Conservation (phyloP, 53 echinoderm and acorn worm genomes). For the Patiria pectinifera region DNA sequence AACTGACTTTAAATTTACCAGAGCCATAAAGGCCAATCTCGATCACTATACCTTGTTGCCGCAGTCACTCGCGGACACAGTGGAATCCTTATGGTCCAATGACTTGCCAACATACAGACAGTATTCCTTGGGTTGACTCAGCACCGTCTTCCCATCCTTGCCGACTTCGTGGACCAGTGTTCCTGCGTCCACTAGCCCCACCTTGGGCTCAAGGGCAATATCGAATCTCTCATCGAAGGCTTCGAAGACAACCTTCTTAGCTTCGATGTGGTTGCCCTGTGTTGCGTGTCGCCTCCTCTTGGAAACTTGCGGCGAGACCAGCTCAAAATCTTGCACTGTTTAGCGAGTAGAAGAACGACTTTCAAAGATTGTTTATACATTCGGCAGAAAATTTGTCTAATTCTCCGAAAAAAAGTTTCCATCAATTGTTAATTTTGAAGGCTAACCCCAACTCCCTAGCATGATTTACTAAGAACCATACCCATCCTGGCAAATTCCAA, state of each 20-base stretch:
- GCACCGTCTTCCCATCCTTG: constrained; percentile 55
- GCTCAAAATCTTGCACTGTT: constrained; percentile 54
- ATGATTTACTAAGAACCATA: too few relatives aligned
- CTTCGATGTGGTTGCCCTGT: background rate
- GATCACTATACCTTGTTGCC: constrained; percentile 54
- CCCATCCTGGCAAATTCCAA: too few relatives aligned
- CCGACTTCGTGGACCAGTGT: constrained; percentile 66
- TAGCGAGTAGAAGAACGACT: background rate
- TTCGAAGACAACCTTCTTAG: constrained; percentile 8
- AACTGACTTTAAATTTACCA: too few relatives aligned
- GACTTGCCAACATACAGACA: constrained; percentile 47
- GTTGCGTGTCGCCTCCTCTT: background rate
- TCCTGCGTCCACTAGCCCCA: constrained; percentile 63
- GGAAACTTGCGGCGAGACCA: constrained; percentile 27
- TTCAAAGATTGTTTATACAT: too few relatives aligned
- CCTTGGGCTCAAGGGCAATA: constrained; percentile 25
- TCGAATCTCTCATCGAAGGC: constrained; percentile 57
- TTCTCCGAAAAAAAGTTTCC: too few relatives aligned
- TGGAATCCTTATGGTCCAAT: constrained; percentile 21
- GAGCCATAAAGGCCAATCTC: background rate
- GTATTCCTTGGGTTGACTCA: constrained; percentile 58
- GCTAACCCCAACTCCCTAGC: too few relatives aligned
- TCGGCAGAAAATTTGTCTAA: too few relatives aligned
- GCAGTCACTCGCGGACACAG: constrained; percentile 54
- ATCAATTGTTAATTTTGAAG: too few relatives aligned